A percentile compares a stretch with the other conserved stretches of the same genome.
phyloP scores from a whole-genome alignment of 2,797 vertebrate species.

The Nannoperca australis region DNA sequence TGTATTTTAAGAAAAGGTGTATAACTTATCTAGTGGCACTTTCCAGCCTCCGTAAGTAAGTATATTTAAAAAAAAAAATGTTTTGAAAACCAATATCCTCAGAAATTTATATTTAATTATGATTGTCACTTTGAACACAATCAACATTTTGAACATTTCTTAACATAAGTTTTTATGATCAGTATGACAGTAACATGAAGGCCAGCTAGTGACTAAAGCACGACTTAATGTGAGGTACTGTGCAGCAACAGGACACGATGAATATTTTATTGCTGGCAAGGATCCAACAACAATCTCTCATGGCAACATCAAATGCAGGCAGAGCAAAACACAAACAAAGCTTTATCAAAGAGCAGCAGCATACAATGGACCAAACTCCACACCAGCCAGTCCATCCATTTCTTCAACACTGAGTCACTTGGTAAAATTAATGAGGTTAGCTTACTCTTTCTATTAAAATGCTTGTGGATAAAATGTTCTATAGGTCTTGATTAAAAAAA shows the following conservation, averaged over 20 bases:
- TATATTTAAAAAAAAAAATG: background rate
- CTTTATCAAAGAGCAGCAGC: slow-evolving; percentile 75
- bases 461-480: slow-evolving; percentile 19
- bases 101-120: slow-evolving; percentile 62
- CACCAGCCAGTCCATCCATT: slow-evolving; percentile 39
- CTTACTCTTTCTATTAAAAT: slow-evolving; percentile 34
- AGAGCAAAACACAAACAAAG: slow-evolving; percentile 62
- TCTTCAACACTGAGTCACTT: slow-evolving; percentile 61
- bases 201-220: slow-evolving; percentile 47
- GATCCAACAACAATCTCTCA: slow-evolving; percentile 62
- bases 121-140: slow-evolving; percentile 61
- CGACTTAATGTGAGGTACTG: slow-evolving; percentile 70
- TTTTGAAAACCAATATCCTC: slow-evolving; percentile 32
- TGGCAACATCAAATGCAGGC: slow-evolving; percentile 62
- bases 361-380: slow-evolving; percentile 61
- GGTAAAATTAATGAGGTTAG: slow-evolving; percentile 59
- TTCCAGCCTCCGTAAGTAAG: background rate
- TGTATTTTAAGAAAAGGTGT: background rate
- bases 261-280: slow-evolving; percentile 56
- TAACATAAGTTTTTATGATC: slow-evolving; percentile 35
- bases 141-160: slow-evolving; percentile 44
- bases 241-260: slow-evolving; percentile 59
- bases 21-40: background rate
- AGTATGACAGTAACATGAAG: slow-evolving; percentile 55
- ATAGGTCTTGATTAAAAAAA: slow-evolving; percentile 25